Percentiles rank a stretch among this genome's conserved stretches.
Evolutionary conservation across 2,888 invertebrate species (phyloP).

Genomic region (Galerucella calmariensis): DNA sequence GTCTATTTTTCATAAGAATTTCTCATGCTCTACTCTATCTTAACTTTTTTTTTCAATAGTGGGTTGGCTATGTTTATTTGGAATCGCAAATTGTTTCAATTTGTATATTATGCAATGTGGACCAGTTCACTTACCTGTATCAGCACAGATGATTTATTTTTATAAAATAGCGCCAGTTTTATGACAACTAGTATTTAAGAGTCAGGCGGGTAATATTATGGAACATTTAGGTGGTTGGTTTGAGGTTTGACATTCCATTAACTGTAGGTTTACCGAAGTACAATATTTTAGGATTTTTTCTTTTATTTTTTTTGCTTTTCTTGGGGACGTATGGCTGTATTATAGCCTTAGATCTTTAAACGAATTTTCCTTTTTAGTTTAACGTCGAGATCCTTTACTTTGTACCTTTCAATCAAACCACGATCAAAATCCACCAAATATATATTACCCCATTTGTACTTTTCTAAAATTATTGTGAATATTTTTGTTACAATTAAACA

Average conservation of each 20-base stretch:
- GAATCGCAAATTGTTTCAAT: neutral
- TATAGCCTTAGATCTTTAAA: too few species aligned
- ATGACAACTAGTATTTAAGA: neutral
- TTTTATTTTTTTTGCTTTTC: neutral
- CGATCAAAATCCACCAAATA: neutral
- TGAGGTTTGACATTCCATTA: neutral
- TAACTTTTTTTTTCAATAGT: too few species aligned
- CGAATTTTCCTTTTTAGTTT: neutral
- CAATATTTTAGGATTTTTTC: neutral
- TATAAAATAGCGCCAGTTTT: slow-evolving; percentile 11
- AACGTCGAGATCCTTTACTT: neutral
- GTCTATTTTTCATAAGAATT: too few species aligned
- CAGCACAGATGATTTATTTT: slow-evolving; percentile 30
- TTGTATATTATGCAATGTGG: neutral
- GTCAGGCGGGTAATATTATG: neutral
- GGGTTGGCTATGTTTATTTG: neutral
- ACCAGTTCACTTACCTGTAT: slow-evolving; percentile 25
- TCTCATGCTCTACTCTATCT: too few species aligned
- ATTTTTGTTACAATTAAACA: neutral
- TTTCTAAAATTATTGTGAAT: neutral
- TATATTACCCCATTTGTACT: neutral
- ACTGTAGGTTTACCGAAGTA: neutral
- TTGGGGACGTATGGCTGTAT: too few species aligned
- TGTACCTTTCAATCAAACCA: neutral
- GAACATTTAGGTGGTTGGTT: neutral